Conservation (phyloP, 2,888 invertebrate species). For the Andrena bicolor region DNA sequence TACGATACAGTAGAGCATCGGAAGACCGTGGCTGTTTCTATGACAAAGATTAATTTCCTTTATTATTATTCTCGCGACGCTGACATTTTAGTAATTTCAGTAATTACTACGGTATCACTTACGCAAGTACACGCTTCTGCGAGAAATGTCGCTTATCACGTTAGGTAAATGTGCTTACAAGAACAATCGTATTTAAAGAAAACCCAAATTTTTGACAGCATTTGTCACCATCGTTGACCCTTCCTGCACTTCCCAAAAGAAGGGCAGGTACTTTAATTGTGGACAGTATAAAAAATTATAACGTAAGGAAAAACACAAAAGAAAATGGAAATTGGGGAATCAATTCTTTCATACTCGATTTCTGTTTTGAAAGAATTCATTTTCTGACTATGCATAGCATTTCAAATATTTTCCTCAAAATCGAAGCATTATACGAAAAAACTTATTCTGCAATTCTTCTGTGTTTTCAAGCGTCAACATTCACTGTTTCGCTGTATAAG, state of each 20-base stretch:
- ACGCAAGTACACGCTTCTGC: background rate
- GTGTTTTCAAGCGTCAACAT: background rate
- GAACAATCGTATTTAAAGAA: background rate
- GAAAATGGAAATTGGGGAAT: background rate
- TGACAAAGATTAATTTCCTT: slow-evolving; percentile 45
- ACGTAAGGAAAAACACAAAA: too few relatives aligned
- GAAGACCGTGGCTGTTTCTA: background rate
- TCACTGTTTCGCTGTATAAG: slow-evolving; percentile 9
- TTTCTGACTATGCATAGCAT: too few relatives aligned
- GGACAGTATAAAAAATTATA: too few relatives aligned
- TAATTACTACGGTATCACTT: slow-evolving; percentile 10
- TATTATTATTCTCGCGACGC: slow-evolving; percentile 27
- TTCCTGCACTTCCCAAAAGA: background rate
- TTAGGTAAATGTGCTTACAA: background rate
- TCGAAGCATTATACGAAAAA: background rate
- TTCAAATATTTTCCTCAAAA: too few relatives aligned
- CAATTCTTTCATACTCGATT: background rate
- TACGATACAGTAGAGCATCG: background rate
- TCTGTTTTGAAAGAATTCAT: too few relatives aligned
- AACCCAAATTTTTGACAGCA: background rate
- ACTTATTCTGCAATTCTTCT: background rate
- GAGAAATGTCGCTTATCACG: background rate
- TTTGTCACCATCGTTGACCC: background rate
- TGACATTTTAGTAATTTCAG: slow-evolving; percentile 33
- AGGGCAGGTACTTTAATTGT: too few relatives aligned